Base-by-base conservation (phyloP, 2,888 invertebrate genomes). In the Tortrix viridana region DNA sequence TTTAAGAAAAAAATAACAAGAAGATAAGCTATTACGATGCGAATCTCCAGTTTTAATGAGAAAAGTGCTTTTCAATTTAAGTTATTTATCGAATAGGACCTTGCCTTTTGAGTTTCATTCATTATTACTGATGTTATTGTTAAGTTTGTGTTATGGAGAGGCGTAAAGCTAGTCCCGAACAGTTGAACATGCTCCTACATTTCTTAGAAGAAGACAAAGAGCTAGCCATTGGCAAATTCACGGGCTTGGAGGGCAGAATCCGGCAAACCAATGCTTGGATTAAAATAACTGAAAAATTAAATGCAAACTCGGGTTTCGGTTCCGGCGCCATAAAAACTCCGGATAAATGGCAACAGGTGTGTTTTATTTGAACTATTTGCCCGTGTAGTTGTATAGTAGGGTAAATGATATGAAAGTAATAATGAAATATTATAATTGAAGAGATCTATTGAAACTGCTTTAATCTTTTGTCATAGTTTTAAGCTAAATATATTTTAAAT, bases 321-420 rank as follows among this genome's bases (percentile, higher is more conserved):
- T 84, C 85, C 1, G 85, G 85, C 56, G 85, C 85, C 55, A 83
- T 85, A 20, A 85, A 85, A 69, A 85, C 85, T 32, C 85, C 85
- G n/a, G 82, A 83, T 72, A 85, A 85, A 71, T 85, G 85, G 85
- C 85, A 85, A 70, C 85, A 85, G 81, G 85, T 82, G 69, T 5
- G 41, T 16, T 14, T 41, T n/a, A 41, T 32, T 32, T 32, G 32
- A 32, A 32, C 12, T 12, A 32, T 12, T 32, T 32, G 2, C 32
- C 12, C 32, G 12, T 32, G 32, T 12, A 32, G 32, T 12, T 3
- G 32, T 3, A 12, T 32, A 12, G 12, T 32, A 12, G 32, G 0
- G 0, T 7, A 32, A 32, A 1, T 2, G 7, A 32, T 12, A 0
- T 9, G 4, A 32, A 32, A 32, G 0, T 5, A 9, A 3, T 7